A percentile compares a stretch with the other conserved stretches of the same genome.
Conservation (phyloP, 2,888 invertebrate species). For the Brachyopa scutellaris region DNA sequence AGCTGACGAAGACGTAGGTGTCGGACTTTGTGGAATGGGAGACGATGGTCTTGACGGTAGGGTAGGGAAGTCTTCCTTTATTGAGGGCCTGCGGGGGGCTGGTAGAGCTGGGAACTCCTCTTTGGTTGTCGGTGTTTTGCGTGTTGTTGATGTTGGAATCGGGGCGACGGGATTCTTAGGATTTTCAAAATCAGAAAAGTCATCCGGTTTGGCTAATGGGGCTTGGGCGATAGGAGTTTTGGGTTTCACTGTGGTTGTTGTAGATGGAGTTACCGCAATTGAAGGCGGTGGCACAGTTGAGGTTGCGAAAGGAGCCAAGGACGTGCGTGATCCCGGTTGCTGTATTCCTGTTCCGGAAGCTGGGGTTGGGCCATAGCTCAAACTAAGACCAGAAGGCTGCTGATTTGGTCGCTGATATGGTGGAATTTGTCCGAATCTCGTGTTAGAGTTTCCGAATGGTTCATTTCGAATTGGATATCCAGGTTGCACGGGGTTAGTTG, state of each 20-base stretch:
- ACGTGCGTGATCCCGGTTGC: constrained; percentile 55
- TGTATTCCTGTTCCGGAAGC: constrained; percentile 51
- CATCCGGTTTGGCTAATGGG: constrained; percentile 38
- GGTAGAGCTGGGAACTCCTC: constrained; percentile 78
- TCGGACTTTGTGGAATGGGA: constrained; percentile 31
- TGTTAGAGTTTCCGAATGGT: constrained; percentile 22
- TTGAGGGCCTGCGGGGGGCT: constrained; percentile 73
- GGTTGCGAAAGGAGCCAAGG: constrained; percentile 75
- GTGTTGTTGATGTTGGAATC: constrained; percentile 34
- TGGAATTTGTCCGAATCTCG: constrained; percentile 69
- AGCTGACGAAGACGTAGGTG: constrained; percentile 72
- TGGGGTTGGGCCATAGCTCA: constrained; percentile 76
- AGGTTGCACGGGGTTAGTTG: constrained; percentile 1
- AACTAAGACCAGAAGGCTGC: constrained; percentile 79
- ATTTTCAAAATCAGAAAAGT: constrained; percentile 39
- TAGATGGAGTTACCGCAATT: constrained; percentile 57
- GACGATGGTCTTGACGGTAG: constrained; percentile 51
- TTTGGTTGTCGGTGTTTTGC: constrained; percentile 61
- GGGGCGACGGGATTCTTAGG: constrained; percentile 3
- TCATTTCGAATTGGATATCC: constrained; percentile 16
- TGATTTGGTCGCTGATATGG: constrained; percentile 77
- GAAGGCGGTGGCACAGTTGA: constrained; percentile 51
- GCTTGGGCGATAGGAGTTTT: constrained; percentile 45
- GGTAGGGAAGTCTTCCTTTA: constrained; percentile 72
- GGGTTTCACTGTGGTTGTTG: constrained; percentile 73